Percentiles rank a stretch among this genome's conserved stretches.
Conservation (phyloP, 1,140 invertebrate genomes). For the Cyclina sinensis region DNA sequence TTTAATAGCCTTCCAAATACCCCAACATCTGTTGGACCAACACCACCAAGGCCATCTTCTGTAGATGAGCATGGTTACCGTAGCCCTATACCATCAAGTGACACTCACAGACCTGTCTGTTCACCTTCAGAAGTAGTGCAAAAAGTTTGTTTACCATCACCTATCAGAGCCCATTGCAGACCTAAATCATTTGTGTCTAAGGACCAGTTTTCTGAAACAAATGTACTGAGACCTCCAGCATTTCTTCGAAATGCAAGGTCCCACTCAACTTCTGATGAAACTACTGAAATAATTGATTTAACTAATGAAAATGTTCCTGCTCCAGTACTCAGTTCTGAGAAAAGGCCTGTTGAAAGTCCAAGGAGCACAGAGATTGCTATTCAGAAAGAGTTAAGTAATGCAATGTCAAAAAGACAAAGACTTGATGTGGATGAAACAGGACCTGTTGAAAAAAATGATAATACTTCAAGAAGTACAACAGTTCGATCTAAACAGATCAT, state of each 20-base stretch:
- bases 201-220: conserved; percentile 29
- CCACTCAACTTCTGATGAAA: background rate
- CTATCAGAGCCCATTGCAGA: conserved; percentile 41
- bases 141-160: background rate
- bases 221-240: conserved; percentile 37
- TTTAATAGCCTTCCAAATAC: conserved; percentile 51
- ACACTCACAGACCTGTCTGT: background rate
- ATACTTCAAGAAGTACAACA: background rate
- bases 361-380: conserved; percentile 28
- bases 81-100: background rate
- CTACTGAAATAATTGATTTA: conserved; percentile 28
- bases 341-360: background rate
- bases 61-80: background rate
- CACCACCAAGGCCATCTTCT: conserved; percentile 9
- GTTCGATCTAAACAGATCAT: background rate
- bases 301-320: background rate
- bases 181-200: background rate
- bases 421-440: background rate
- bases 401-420: conserved; percentile 35
- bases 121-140: background rate
- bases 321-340: background rate
- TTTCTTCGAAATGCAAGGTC: background rate
- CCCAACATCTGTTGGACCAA: background rate
- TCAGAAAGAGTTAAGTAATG: conserved; percentile 25
- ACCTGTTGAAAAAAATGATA: background rate